Conservation (phyloP, 2,888 invertebrate species). For the Mimumesa dahlbomi region DNA sequence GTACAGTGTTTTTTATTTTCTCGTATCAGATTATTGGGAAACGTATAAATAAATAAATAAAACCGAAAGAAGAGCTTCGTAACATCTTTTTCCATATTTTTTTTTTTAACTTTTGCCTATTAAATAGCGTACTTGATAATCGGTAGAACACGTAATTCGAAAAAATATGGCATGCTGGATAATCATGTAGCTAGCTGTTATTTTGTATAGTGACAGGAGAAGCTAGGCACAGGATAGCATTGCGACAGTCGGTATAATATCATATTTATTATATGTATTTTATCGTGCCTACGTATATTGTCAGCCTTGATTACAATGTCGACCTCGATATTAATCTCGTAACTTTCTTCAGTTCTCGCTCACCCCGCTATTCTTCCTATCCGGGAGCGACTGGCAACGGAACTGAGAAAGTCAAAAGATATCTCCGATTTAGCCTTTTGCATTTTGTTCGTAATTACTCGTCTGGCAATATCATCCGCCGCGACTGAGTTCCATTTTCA, state of each 20-base stretch:
- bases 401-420: neutral
- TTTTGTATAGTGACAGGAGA: constrained; percentile 80
- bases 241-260: constrained; percentile 72
- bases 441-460: too few relatives aligned
- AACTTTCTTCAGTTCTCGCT: constrained; percentile 4
- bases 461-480: neutral
- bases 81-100: too few relatives aligned
- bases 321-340: constrained; percentile 18
- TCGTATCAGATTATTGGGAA: constrained; percentile 7
- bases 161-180: constrained; percentile 77
- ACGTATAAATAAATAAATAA: constrained; percentile 7
- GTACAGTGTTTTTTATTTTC: constrained; percentile 12
- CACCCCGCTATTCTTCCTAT: neutral
- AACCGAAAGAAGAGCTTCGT: neutral
- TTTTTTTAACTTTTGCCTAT: too few relatives aligned
- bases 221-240: constrained; percentile 80
- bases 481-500: neutral
- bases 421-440: too few relatives aligned
- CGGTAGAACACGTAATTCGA: constrained; percentile 55
- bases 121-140: constrained; percentile 45
- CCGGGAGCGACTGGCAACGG: neutral
- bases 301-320: constrained; percentile 58
- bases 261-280: constrained; percentile 42
- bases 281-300: constrained; percentile 70
- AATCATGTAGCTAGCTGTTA: constrained; percentile 80